Conservation (phyloP, 2,888 invertebrate species). For the Trichopoda pennipes region DNA sequence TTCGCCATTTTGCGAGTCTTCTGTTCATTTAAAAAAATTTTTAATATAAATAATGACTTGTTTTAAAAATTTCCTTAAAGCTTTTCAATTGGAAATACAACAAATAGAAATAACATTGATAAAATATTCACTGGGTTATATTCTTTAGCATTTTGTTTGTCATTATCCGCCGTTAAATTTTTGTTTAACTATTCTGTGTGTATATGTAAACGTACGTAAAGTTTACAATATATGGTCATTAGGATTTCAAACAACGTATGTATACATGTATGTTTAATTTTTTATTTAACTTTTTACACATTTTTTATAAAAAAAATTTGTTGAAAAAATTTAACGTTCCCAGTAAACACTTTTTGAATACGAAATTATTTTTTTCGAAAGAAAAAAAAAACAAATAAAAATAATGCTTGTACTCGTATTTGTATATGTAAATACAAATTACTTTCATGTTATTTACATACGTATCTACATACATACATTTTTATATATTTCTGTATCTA, state of each 20-base stretch:
- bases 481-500: too few relatives aligned
- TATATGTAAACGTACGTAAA: background rate
- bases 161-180: conserved; percentile 66
- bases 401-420: conserved; percentile 56
- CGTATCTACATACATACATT: background rate
- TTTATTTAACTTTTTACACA: conserved; percentile 46
- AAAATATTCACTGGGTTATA: conserved; percentile 23
- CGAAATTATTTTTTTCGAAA: conserved; percentile 48
- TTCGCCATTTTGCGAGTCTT: too few relatives aligned
- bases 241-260: conserved; percentile 69
- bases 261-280: conserved; percentile 53
- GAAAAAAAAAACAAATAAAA: conserved; percentile 53
- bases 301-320: conserved; percentile 54
- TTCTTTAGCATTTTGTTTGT: conserved; percentile 61
- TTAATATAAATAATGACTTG: too few relatives aligned
- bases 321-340: conserved; percentile 68
- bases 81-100: too few relatives aligned
- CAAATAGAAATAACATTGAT: too few relatives aligned
- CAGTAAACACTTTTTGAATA: conserved; percentile 67
- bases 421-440: conserved; percentile 62
- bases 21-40: too few relatives aligned
- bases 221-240: conserved; percentile 64
- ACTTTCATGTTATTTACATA: conserved; percentile 57
- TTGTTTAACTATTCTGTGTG: conserved; percentile 35
- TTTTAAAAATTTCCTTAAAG: too few relatives aligned